These are phyloP conservation scores for Athene noctua DNA, from an alignment of 2,113 vertebrate genomes.

Conservation along the genomic window DNA sequence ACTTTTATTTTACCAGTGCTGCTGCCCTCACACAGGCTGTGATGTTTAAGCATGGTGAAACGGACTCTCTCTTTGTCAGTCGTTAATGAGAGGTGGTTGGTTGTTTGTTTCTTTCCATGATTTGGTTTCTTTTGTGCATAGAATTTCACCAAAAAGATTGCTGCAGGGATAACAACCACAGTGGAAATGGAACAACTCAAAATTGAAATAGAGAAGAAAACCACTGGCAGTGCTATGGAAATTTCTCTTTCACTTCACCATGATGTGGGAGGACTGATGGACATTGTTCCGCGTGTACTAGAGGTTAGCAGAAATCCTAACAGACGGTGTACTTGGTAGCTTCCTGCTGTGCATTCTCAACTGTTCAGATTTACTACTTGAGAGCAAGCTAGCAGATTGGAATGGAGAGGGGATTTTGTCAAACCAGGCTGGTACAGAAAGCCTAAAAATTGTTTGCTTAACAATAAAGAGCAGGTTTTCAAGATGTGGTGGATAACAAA, in stretches of 20 bases:
- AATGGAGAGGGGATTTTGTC: background rate
- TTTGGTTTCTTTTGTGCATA: slow-evolving; percentile 22
- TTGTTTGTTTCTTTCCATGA: background rate
- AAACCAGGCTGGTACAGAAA: background rate
- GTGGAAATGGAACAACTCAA: slow-evolving; percentile 57
- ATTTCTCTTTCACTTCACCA: slow-evolving; percentile 71
- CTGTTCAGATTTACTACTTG: background rate
- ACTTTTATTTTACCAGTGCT: background rate
- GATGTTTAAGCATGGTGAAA: background rate
- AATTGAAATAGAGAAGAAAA: slow-evolving; percentile 55
- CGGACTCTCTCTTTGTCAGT: background rate
- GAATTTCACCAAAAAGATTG: slow-evolving; percentile 49
- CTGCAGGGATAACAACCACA: slow-evolving; percentile 43
- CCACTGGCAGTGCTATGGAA: slow-evolving; percentile 9
- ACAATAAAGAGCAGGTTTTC: background rate
- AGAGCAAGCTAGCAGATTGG: background rate
- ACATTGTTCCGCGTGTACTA: slow-evolving; percentile 62
- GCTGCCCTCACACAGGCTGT: background rate
- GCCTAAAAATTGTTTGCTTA: background rate
- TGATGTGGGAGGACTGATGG: slow-evolving; percentile 59
- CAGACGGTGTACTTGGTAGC: background rate
- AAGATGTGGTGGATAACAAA: background rate
- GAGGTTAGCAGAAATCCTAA: slow-evolving; percentile 65
- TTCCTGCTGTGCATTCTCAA: background rate
- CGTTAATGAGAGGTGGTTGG: background rate